Evolutionary conservation across 2,888 invertebrate genomes (phyloP).

Genomic region (Diarsia brunnea): DNA sequence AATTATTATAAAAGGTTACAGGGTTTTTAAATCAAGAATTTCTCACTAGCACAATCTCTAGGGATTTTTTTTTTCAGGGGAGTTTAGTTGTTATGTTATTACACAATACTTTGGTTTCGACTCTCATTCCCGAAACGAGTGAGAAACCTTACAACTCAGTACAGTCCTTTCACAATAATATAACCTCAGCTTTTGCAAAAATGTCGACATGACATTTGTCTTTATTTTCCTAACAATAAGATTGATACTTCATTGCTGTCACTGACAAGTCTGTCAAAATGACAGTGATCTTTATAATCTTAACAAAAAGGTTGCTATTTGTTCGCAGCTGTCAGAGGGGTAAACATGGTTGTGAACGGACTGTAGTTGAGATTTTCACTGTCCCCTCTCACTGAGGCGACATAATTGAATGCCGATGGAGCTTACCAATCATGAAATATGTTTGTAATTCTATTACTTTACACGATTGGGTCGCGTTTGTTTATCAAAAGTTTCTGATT

Average conservation of each 20-base stretch:
- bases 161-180: slow-evolving; percentile 15
- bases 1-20: background rate
- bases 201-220: background rate
- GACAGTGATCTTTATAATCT: no score
- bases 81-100: background rate
- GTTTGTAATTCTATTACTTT: slow-evolving; percentile 82
- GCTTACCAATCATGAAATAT: slow-evolving; percentile 86
- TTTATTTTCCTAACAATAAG: background rate
- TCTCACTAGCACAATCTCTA: no score
- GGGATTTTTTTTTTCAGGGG: no score
- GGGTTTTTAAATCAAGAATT: no score
- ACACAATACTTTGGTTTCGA: slow-evolving; percentile 10
- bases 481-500: slow-evolving; percentile 12
- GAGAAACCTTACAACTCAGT: slow-evolving; percentile 11
- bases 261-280: no score
- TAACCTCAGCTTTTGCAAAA: background rate
- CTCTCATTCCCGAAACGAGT: slow-evolving; percentile 22
- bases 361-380: slow-evolving; percentile 70
- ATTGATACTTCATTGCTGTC: background rate
- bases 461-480: slow-evolving; percentile 63
- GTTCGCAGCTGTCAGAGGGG: background rate
- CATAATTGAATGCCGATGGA: slow-evolving; percentile 78
- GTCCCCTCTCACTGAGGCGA: slow-evolving; percentile 64
- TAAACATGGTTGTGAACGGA: background rate
- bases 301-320: background rate